Base-by-base conservation (phyloP, 2,797 vertebrate genomes). In the Rhadinocentrus ornatus region DNA sequence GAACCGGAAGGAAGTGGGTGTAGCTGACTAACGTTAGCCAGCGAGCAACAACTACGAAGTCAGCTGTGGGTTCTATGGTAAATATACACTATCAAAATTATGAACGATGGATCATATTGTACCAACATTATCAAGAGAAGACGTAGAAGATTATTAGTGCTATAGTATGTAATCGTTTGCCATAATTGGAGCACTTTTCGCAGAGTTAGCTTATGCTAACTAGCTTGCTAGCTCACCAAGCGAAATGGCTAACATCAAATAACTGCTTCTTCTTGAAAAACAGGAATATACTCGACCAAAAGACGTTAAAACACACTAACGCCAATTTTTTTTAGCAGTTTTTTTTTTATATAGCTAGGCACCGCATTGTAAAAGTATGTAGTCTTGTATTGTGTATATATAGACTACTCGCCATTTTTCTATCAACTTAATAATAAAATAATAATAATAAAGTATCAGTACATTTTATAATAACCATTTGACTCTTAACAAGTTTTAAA, bases 31-130 rank as follows among this genome's bases (percentile, higher is more conserved):
- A 77, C 87, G 92, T 81, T 89, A 91, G 92, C 91, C 41, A 87
- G 71, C 76, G 71, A 48, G 46, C 20, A 48, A 86, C 80, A 61
- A 46, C 71, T 86, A 86, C 84, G 73, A 88, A 92, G 91, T 89
- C 80, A 80, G 90, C 83, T 89, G 74, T 69, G 89, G 93, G 78
- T 94, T 96, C 94, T 95, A 95, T 96, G 95, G 95, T 95, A 92
- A 93, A 75, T 90, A 78, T 77, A 5, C 18, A 9, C 20, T 22
- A n/a, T 48, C 10, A 48, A 22, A 48, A 5, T n/a, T 20, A 20
- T 48, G 22, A 8, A 10, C 20, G n/a, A 48, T 22, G 9, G n/a
- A 48, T 48, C 1, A 11, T 48, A 3, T 22, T 22, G n/a, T 22
- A 48, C n/a, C 18, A n/a, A 5, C 1, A 2, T 11, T 8, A 29